Evolutionary conservation across 2,113 vertebrate genomes (phyloP), one percentile per base, ranked within the genome.

Genomic region (Cathartes aura): DNA sequence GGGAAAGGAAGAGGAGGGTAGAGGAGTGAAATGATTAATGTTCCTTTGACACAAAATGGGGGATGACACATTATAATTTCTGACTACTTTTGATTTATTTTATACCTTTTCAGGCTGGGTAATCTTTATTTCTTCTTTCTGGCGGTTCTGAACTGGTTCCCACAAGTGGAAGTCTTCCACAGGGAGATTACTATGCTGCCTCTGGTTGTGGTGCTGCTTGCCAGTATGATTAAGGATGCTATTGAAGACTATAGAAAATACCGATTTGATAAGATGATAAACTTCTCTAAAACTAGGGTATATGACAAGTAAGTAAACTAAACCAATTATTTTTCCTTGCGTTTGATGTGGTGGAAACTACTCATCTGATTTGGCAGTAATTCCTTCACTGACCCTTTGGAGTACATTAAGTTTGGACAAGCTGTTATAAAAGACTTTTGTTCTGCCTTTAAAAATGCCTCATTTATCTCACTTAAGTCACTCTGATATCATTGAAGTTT

Each of bases 121-220:
- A 98, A 98, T 94, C 53, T 98, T 82, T 99, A 98, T 64, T 98
- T 98, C 82, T 89, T 99, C 10, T 97, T 98, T 50, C 97, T 99
- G 95, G 96, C 90, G 53, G 47, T 98, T 91, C 95, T 99, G 87
- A 99, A 98, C 95, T 98, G 97, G 97, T 91, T 99, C 23, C 98
- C 98, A 22, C 95, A 95, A 88, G 74, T 98, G 55, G 97, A 98
- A 93, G 97, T 97, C 21, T 99, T 99, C 96, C 98, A 98, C 63
- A 97, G 85, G 47, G 98, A 98, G 68, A 98, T 99, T 56, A 98
- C 96, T 4, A 90, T 98, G 97, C 42, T 99, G 34, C 98, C 98
- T 30, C 38, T 99, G 91, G 45, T 85, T 66, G 36, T 94, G 43
- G 97, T 99, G n/a, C 95, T 99, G 45, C 80, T 97, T 68, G 48